phyloP scores from a whole-genome alignment of 2,888 invertebrate species.

The Dynastes tityus region DNA sequence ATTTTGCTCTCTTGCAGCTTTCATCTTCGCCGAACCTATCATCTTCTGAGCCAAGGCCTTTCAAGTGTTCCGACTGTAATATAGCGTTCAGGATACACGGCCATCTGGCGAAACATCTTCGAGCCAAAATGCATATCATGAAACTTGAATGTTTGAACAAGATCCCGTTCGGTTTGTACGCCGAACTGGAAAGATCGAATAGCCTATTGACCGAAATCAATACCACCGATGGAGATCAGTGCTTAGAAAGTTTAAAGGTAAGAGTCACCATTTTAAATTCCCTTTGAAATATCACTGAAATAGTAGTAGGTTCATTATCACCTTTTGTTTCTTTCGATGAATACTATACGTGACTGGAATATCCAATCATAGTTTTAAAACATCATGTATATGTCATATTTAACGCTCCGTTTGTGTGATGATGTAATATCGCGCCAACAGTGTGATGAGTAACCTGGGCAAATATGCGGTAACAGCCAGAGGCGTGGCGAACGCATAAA shows the following conservation, averaged over 20 bases:
- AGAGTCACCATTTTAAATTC: slow-evolving; percentile 8
- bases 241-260: slow-evolving; percentile 88
- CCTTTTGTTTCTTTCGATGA: too few relatives aligned
- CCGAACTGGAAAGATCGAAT: slow-evolving; percentile 93
- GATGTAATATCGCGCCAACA: too few relatives aligned
- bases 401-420: too few relatives aligned
- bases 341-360: too few relatives aligned
- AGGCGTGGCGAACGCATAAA: too few relatives aligned
- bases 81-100: slow-evolving; percentile 98
- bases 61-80: slow-evolving; percentile 96
- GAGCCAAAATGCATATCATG: slow-evolving; percentile 97
- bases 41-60: slow-evolving; percentile 94
- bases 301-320: too few relatives aligned
- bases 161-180: slow-evolving; percentile 94
- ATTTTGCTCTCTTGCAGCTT: slow-evolving; percentile 61
- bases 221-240: slow-evolving; percentile 96
- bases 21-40: slow-evolving; percentile 78
- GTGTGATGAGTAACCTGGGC: too few relatives aligned
- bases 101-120: slow-evolving; percentile 95
- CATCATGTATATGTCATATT: too few relatives aligned
- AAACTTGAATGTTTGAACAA: slow-evolving; percentile 93
- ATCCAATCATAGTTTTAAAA: too few relatives aligned
- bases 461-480: too few relatives aligned
- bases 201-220: slow-evolving; percentile 95
- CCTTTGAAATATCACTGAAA: too few relatives aligned